A percentile compares a stretch with the other conserved stretches of the same genome.
These are phyloP conservation scores for Leptinotarsa juncta DNA, from an alignment of 2,888 invertebrate genomes.

Conservation along the genomic window DNA sequence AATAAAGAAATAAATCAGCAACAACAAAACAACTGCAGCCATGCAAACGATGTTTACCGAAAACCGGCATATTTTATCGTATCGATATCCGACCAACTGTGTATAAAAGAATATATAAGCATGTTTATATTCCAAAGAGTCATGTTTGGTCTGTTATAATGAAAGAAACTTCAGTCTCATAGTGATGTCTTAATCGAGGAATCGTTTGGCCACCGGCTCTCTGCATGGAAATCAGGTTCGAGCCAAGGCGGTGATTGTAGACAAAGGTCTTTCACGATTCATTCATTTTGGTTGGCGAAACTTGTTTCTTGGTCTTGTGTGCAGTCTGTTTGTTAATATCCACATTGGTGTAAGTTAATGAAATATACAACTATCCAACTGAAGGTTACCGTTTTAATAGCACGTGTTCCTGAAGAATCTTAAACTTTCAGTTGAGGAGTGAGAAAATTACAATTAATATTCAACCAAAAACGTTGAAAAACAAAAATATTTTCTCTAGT, in stretches of 20 bases:
- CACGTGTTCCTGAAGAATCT: not conserved
- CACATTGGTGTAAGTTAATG: not conserved
- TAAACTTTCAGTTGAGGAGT: no score
- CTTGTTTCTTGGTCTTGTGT: slow-evolving; percentile 4
- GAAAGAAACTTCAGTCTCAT: slow-evolving; percentile 51
- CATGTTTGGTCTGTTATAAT: slow-evolving; percentile 61
- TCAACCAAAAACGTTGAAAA: no score
- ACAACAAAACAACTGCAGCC: slow-evolving; percentile 42
- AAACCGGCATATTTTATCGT: slow-evolving; percentile 59
- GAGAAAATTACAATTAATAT: no score
- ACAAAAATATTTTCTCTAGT: no score
- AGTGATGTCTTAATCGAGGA: slow-evolving; percentile 61
- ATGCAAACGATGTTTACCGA: slow-evolving; percentile 53
- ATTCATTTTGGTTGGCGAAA: slow-evolving; percentile 3
- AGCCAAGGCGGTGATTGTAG: not conserved
- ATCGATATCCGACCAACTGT: slow-evolving; percentile 54
- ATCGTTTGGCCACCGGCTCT: slow-evolving; percentile 57
- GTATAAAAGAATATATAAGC: slow-evolving; percentile 58
- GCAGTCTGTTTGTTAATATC: slow-evolving; percentile 15
- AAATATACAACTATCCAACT: not conserved
- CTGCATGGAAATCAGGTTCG: slow-evolving; percentile 33
- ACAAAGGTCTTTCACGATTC: slow-evolving; percentile 25
- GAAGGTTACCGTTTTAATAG: not conserved
- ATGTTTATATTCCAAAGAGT: slow-evolving; percentile 58
- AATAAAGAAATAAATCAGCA: slow-evolving; percentile 54